Base-by-base conservation (phyloP, 2,797 vertebrate species). In the Hyperoplus lanceolatus region DNA sequence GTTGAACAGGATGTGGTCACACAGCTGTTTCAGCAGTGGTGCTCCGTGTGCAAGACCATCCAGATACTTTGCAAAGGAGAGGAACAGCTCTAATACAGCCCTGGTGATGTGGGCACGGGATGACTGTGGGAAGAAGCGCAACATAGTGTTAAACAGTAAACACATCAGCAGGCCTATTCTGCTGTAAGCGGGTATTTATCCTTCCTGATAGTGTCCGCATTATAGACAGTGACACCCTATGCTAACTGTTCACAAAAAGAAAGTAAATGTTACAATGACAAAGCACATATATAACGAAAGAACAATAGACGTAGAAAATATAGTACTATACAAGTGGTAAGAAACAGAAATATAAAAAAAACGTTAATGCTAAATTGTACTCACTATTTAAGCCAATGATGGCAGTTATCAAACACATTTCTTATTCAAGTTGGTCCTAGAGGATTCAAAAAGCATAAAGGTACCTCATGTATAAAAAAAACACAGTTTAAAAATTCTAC, bases 31-130 rank as follows among this genome's bases (percentile, higher is more conserved):
- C 73, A 99, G 90, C 49, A 99, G 94, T 7, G 98, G 97, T 9
- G 97, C 98, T 64, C 98, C 98, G 13, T 99, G 97, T 50, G 97
- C 95, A 73, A 99, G 93, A n/a, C 97, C 96, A 69, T 99, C 98
- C 61, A 99, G 96, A 90, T 99, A 99, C 88, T 99, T 99, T 18
- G 97, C 97, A 88, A 99, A 99, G 53, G 97, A 99, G 75, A 99
- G 95, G 94, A 99, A 99, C 11, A 98, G 97, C 87, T 99, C 98
- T 82, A 99, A 86, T 46, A 99, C 98, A 2, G 97, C 96, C 92
- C 97, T 95, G 74, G 97, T 98, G 93, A 99, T 97, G 90, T 99
- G 98, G 56, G 94, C 93, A 84, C 97, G 96, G 46, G 98, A 99
- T 21, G 98, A 99, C 98, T 99, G 84, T 3, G 76, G 53, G 43